Conservation (phyloP, 2,888 invertebrate species). For the Horisme vitalbata region DNA sequence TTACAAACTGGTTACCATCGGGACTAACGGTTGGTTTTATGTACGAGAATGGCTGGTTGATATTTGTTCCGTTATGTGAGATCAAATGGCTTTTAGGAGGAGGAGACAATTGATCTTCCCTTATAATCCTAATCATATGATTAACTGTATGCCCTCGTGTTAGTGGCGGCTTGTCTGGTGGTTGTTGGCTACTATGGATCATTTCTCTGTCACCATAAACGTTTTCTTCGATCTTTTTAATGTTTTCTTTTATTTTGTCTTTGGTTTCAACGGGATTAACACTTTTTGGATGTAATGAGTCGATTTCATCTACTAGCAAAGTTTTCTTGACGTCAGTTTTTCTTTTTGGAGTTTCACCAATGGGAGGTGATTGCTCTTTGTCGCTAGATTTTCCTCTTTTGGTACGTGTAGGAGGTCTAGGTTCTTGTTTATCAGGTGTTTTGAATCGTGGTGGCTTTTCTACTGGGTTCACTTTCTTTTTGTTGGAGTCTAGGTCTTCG, state of each 20-base stretch:
- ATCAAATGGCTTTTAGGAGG: constrained; percentile 86
- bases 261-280: constrained; percentile 59
- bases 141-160: constrained; percentile 89
- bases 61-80: constrained; percentile 85
- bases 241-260: constrained; percentile 77
- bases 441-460: constrained; percentile 74
- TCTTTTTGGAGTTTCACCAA: constrained; percentile 69
- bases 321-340: constrained; percentile 67
- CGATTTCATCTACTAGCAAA: constrained; percentile 66
- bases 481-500: constrained; percentile 49
- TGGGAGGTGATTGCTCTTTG: constrained; percentile 60
- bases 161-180: constrained; percentile 86
- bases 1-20: constrained; percentile 69
- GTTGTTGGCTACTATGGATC: constrained; percentile 89
- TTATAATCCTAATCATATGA: constrained; percentile 89
- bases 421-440: constrained; percentile 68
- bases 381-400: constrained; percentile 68
- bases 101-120: constrained; percentile 86
- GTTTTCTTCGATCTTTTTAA: constrained; percentile 76
- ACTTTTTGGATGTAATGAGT: constrained; percentile 58
- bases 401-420: constrained; percentile 62
- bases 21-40: constrained; percentile 84
- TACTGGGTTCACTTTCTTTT: constrained; percentile 72
- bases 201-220: constrained; percentile 81
- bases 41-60: constrained; percentile 92